Evolutionary conservation across 2,797 vertebrate species (phyloP), one percentile per base, ranked within the genome.

Genomic region (Remorina albescens): DNA sequence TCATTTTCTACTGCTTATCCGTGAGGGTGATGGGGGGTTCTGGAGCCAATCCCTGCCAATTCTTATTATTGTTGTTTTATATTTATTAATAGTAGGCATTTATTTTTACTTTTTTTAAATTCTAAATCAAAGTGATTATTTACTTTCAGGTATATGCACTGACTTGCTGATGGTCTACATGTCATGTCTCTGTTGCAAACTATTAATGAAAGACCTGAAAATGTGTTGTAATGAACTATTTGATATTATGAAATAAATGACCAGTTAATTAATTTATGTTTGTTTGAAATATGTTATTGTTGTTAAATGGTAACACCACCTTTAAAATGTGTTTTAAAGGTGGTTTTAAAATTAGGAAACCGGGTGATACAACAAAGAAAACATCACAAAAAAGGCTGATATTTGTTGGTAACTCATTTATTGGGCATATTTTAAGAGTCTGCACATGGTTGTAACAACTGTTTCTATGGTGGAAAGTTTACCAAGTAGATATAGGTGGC

Each of bases 221-320:
- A 28, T 71, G 53, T 73, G 37, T 23, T 86, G 64, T 80, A 50
- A 55, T 82, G 18, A 37, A 47, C 59, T 56, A 0, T 47, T 57
- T 73, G 66, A 41, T 49, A 23, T 25, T 41, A 11, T 68, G 18
- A 71, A 88, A 89, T 89, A 88, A 90, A 89, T 21, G 0, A 62
- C 67, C 1, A 21, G 1, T 12, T 23, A 71, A 77, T 23, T 0
- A 71, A 42, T 13, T 36, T 71, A 50, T 78, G 60, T 25, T 46
- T 1, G 32, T 85, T 12, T 80, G n/a, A n/a, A 47, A 55, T 12
- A 12, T 54, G 1, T 74, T 1, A 0, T 11, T 28, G 2, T 7
- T 36, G 25, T 69, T 64, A 68, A 18, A 61, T 54, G 1, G 36
- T 8, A 8, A 53, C 12, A 26, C 4, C 10, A 26, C 5, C 8